Evolutionary conservation across 2,113 vertebrate species (phyloP).

Genomic region (Piaya cayana): DNA sequence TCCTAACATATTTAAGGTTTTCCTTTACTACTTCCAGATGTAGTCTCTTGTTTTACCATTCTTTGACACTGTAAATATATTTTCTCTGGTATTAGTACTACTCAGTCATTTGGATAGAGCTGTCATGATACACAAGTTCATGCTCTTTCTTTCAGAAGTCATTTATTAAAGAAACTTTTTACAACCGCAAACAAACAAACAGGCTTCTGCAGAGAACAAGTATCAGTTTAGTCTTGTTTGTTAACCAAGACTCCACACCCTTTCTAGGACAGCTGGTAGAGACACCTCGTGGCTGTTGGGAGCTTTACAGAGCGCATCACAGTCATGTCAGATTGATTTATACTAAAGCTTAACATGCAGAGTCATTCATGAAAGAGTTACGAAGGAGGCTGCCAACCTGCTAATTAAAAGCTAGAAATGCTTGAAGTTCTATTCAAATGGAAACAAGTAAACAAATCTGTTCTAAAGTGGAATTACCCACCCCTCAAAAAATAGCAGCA

Average conservation of each 20-base stretch:
- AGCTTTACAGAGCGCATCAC: neutral
- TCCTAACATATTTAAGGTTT: slow-evolving; percentile 62
- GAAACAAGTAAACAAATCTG: neutral
- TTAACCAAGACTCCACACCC: neutral
- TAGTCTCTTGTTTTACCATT: slow-evolving; percentile 54
- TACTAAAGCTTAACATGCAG: neutral
- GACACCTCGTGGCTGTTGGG: slow-evolving; percentile 45
- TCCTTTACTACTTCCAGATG: slow-evolving; percentile 67
- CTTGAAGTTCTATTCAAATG: neutral
- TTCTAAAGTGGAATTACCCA: neutral
- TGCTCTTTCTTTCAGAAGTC: neutral
- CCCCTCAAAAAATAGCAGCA: neutral
- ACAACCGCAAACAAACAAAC: neutral
- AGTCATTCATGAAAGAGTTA: neutral
- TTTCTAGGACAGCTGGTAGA: neutral
- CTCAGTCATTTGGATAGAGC: neutral
- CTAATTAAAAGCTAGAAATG: slow-evolving; percentile 22
- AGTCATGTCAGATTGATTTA: neutral
- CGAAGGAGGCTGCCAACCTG: neutral
- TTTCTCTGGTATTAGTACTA: slow-evolving; percentile 23
- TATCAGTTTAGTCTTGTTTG: slow-evolving; percentile 5
- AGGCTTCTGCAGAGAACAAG: neutral
- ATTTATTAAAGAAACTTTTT: neutral
- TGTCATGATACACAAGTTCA: slow-evolving; percentile 10
- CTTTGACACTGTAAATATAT: slow-evolving; percentile 20